Evolutionary conservation across 2,888 invertebrate genomes (phyloP).

Genomic region (Gnatocerus cornutus): DNA sequence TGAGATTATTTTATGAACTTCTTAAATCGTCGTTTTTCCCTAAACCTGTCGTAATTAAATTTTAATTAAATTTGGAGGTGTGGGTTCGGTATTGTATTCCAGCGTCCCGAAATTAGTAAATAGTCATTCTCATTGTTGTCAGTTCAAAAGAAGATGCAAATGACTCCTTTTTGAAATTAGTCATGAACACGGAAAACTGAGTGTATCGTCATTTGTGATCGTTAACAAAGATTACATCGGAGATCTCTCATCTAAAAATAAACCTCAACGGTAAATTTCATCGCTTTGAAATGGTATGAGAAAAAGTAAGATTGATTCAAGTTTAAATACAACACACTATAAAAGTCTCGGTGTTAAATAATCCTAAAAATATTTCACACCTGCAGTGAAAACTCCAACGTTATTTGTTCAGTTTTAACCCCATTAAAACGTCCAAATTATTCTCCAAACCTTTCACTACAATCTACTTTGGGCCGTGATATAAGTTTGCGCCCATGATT

Average conservation of each 20-base stretch:
- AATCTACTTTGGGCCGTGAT: no score
- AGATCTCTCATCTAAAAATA: neutral
- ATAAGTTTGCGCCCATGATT: no score
- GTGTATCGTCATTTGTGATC: neutral
- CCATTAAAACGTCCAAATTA: no score
- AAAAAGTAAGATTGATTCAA: neutral
- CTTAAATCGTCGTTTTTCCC: neutral
- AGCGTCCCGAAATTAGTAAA: slow-evolving; percentile 14
- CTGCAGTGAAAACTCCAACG: neutral
- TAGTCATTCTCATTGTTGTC: slow-evolving; percentile 6
- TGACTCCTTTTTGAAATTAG: neutral
- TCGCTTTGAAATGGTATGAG: slow-evolving; percentile 1
- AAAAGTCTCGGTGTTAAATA: slow-evolving; percentile 15
- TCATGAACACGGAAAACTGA: neutral
- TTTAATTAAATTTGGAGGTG: slow-evolving; percentile 22
- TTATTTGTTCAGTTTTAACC: slow-evolving; percentile 6
- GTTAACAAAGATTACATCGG: neutral
- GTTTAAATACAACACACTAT: slow-evolving; percentile 6
- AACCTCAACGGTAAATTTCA: neutral
- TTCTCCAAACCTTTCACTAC: no score
- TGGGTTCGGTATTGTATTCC: slow-evolving; percentile 3
- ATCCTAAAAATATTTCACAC: slow-evolving; percentile 2
- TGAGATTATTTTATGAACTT: slow-evolving; percentile 2
- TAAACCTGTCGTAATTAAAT: slow-evolving; percentile 12
- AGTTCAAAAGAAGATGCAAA: slow-evolving; percentile 3